Evolutionary conservation across 2,888 invertebrate species (phyloP).

Genomic region (Apotomis betuletana): DNA sequence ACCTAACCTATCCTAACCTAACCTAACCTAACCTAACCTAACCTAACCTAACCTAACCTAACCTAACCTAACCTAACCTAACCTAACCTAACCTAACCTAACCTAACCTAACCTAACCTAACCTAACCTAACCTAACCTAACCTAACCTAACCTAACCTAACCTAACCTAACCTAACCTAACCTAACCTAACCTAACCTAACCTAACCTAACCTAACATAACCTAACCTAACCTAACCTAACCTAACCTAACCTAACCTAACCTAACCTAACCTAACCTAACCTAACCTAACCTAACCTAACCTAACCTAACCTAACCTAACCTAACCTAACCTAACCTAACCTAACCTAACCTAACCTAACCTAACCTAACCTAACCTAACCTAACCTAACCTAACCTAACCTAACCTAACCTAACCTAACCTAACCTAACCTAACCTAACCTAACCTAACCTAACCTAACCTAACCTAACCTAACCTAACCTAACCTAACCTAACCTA

Average conservation of each 20-base stretch:
- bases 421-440: slow-evolving; percentile 3
- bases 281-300: slow-evolving; percentile 37
- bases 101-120: slow-evolving; percentile 35
- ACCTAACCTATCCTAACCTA: slow-evolving; percentile 11
- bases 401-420: slow-evolving; percentile 29
- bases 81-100: slow-evolving; percentile 18
- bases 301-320: slow-evolving; percentile 38
- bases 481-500: slow-evolving; percentile 10
- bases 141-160: slow-evolving; percentile 13
- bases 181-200: slow-evolving; percentile 35
- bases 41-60: slow-evolving; percentile 28
- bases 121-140: slow-evolving; percentile 39
- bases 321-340: slow-evolving; percentile 38
- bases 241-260: slow-evolving; percentile 38
- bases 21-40: slow-evolving; percentile 16
- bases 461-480: slow-evolving; percentile 14
- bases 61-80: slow-evolving; percentile 24
- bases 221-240: slow-evolving; percentile 42
- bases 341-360: slow-evolving; percentile 38
- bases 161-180: slow-evolving; percentile 42
- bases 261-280: slow-evolving; percentile 35
- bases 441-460: slow-evolving; percentile 26
- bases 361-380: slow-evolving; percentile 33
- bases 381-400: slow-evolving; percentile 31
- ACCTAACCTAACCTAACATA: slow-evolving; percentile 27